Evolutionary conservation across 2,113 vertebrate genomes (phyloP).

Genomic region (Egretta garzetta): DNA sequence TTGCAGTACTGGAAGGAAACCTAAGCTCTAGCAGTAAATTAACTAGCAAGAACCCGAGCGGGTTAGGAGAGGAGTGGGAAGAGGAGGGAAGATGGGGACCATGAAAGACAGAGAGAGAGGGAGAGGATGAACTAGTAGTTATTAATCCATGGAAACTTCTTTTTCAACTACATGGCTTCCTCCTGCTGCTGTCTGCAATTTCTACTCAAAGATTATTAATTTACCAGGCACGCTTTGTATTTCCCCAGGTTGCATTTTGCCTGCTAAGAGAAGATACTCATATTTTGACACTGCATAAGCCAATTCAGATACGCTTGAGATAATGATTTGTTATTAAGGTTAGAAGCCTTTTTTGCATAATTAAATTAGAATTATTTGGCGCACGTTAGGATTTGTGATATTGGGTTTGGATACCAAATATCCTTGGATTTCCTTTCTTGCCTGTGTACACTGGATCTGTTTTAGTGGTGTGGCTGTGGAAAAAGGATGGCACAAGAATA

Average conservation of each 20-base stretch:
- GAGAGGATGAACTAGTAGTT: neutral
- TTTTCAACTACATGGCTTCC: neutral
- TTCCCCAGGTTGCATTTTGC: neutral
- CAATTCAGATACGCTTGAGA: neutral
- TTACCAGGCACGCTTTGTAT: neutral
- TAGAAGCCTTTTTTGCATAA: neutral
- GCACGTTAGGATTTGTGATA: neutral
- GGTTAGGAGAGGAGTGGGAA: neutral
- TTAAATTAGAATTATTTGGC: neutral
- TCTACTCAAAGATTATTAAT: conserved; percentile 4
- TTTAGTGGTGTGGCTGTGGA: neutral
- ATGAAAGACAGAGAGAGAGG: neutral
- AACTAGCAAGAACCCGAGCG: neutral
- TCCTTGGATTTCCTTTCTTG: neutral
- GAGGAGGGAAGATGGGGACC: neutral
- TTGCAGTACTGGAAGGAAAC: neutral
- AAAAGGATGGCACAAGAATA: neutral
- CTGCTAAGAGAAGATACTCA: neutral
- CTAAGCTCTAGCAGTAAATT: neutral
- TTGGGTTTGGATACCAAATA: neutral
- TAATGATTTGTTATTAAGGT: neutral
- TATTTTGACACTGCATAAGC: neutral
- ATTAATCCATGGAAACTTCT: neutral
- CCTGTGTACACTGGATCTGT: neutral
- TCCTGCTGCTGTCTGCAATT: neutral